These are phyloP conservation scores for Chiridota heheva DNA, from an alignment of 35 echinoderm and acorn worm species.

Conservation along the genomic window DNA sequence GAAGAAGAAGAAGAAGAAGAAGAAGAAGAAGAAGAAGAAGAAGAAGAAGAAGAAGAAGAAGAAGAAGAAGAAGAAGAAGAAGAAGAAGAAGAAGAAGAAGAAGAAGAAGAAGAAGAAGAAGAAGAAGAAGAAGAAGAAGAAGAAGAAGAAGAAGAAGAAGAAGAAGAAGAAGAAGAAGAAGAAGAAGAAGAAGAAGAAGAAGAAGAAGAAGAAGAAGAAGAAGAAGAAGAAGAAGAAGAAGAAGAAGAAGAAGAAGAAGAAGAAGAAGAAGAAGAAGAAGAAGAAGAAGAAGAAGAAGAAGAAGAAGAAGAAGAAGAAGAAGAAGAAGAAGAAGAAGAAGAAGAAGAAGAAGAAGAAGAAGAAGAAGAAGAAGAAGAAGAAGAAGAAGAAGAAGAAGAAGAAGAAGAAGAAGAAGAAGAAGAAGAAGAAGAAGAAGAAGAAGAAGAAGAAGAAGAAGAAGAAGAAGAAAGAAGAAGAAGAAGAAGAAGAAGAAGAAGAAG, in stretches of 20 bases:
- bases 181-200: constrained; percentile 1
- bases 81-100: neutral
- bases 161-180: neutral
- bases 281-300: neutral
- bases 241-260: neutral
- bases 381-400: neutral
- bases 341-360: neutral
- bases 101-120: neutral
- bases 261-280: neutral
- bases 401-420: neutral
- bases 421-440: neutral
- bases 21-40: neutral
- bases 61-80: neutral
- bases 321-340: neutral
- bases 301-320: neutral
- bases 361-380: neutral
- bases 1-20: neutral
- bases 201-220: neutral
- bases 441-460: neutral
- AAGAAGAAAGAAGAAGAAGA: neutral
- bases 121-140: neutral
- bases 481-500: neutral
- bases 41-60: neutral
- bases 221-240: neutral
- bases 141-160: neutral